Conservation (phyloP, 2,113 vertebrate genomes). For the Mesitornis unicolor region DNA sequence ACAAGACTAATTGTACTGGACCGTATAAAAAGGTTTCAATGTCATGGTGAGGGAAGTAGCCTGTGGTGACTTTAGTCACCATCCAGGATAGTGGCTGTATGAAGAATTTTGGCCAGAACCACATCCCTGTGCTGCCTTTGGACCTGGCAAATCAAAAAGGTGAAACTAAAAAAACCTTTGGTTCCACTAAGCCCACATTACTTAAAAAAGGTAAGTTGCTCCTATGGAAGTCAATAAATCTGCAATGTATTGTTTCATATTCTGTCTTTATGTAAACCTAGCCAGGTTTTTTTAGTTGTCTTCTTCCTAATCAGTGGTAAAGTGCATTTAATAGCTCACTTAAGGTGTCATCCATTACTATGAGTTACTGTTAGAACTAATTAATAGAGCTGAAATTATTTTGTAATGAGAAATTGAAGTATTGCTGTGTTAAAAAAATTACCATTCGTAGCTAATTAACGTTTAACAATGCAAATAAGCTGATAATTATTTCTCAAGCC, state of each 20-base stretch:
- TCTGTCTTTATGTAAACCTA: constrained; percentile 62
- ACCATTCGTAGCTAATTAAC: constrained; percentile 44
- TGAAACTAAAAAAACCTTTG: not conserved
- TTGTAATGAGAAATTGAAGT: constrained; percentile 66
- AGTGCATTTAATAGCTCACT: constrained; percentile 65
- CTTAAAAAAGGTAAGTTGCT: not conserved
- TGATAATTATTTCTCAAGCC: constrained; percentile 47
- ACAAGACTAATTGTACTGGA: not conserved
- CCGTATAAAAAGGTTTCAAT: not conserved
- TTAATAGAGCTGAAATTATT: constrained; percentile 68
- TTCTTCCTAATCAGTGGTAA: constrained; percentile 57
- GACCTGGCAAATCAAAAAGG: not conserved
- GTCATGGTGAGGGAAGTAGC: not conserved
- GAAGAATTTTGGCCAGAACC: not conserved
- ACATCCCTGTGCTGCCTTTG: not conserved
- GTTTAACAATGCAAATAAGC: constrained; percentile 58
- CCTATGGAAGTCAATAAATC: not conserved
- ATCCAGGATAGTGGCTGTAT: not conserved
- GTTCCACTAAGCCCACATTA: not conserved
- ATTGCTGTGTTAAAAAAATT: constrained; percentile 29
- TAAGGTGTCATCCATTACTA: constrained; percentile 69
- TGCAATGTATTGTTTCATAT: constrained; percentile 35
- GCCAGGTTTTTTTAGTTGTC: constrained; percentile 53
- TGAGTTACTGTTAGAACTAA: constrained; percentile 70
- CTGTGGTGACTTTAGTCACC: not conserved